Base-by-base conservation (phyloP, 2,888 invertebrate genomes). In the Belgica antarctica region DNA sequence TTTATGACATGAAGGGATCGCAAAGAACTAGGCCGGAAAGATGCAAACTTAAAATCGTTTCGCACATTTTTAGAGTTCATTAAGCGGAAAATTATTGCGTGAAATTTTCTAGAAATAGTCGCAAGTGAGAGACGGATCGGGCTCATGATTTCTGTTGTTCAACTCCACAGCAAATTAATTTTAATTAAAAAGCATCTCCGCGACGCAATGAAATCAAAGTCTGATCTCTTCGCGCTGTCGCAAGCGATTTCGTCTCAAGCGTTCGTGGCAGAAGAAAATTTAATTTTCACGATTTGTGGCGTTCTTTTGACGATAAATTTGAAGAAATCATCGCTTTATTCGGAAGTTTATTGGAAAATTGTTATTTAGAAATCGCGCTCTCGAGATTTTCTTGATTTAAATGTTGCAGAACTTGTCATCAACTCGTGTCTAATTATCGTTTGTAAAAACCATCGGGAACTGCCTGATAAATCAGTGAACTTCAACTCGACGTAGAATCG, bases 21-120 rank as follows among this genome's bases (percentile, higher is more conserved):
- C 17, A 25, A 59, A 24, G 2, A 59, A 59, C 59, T 59, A 59
- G 59, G 59, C 59, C 59, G 59, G 59, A 59, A 59, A 59, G 59
- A 59, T 24, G 27, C 24, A 52, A 52, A 52, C 8, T 22, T 19
- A 22, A 52, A 52, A 19, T 52, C 52, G 22, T 59, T 27, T 59
- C 59, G 25, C 59, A 59, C 52, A 24, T 52, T 52, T 52, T 52
- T n/a, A 22, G 5, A 59, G 1, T 19, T 22, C 19, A 22, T 59
- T 22, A 52, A 22, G 52, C 24, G 52, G 52, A 52, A 52, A 52
- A 52, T 52, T 52, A 24, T 7, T 12, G 24, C 19, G 22, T 22
- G 24, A 52, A 52, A 22, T 52, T 46, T 31, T 31, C 31, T 41
- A 41, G 41, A 41, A 41, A 41, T 41, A 41, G 41, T 4, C 31